Conservation (phyloP, 2,888 invertebrate genomes). For the Unio pictorum region DNA sequence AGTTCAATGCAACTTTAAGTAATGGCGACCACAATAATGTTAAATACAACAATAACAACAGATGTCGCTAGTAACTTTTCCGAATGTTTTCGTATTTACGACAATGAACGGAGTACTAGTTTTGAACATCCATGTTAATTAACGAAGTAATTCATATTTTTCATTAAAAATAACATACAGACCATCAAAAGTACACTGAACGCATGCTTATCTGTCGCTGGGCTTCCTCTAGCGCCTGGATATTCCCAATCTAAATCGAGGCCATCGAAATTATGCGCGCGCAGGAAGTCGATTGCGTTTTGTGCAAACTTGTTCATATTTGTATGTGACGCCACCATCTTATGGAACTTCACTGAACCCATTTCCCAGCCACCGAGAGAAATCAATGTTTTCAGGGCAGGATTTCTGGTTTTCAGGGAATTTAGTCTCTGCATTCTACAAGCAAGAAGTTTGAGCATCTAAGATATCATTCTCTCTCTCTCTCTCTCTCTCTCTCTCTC, state of each 20-base stretch:
- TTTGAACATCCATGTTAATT: neutral
- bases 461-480: too few relatives aligned
- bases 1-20: too few relatives aligned
- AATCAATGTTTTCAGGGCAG: conserved; percentile 50
- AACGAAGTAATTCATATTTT: neutral
- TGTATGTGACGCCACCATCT: conserved; percentile 31
- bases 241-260: conserved; percentile 95
- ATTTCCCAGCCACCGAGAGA: conserved; percentile 64
- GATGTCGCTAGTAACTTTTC: too few relatives aligned
- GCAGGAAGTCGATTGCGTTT: conserved; percentile 39
- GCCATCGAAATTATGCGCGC: conserved; percentile 82
- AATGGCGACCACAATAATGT: too few relatives aligned
- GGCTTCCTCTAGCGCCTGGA: conserved; percentile 74
- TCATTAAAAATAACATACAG: neutral
- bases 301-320: conserved; percentile 36
- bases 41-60: too few relatives aligned
- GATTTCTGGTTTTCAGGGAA: conserved; percentile 43
- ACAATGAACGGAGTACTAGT: too few relatives aligned
- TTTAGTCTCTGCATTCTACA: neutral
- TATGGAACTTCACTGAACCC: conserved; percentile 62
- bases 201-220: conserved; percentile 46
- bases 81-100: too few relatives aligned
- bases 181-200: conserved; percentile 43
- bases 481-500: too few relatives aligned
- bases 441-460: neutral